Evolutionary conservation across 1,140 invertebrate genomes (phyloP), one percentile per base, ranked within the genome.

Genomic region (Drosophila auraria): DNA sequence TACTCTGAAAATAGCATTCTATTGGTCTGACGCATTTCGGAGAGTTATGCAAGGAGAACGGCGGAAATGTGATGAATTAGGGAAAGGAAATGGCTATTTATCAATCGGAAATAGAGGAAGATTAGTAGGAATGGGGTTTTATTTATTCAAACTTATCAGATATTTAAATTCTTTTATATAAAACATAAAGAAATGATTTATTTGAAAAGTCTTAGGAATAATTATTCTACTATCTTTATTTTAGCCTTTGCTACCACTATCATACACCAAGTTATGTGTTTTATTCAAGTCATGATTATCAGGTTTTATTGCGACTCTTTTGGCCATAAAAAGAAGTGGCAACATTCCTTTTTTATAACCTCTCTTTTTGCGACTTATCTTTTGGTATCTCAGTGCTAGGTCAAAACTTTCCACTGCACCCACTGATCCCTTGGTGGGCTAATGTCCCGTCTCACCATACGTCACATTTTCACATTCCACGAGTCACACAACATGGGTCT

Each of bases 321-420:
- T n/a, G 2, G 38, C 5, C 42, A 49, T 71, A 70, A 49, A 68
- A 54, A 72, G 20, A 20, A 14, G 3, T 14, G 14, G 23, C 7
- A 1, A 60, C 27, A n/a, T 38, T 44, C 50, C 3, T 47, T 51
- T 20, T 30, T 17, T 44, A 17, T 66, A 40, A 33, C 3, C 9
- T 40, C 7, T 25, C 23, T 66, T 50, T 47, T 25, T 33, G 40
- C 40, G 56, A 38, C 53, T 75, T 63, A 53, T 42, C 36, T 62
- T 12, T 15, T 49, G 45, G 61, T 64, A 62, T 68, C 80, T 54
- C 66, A 20, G 51, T 23, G 60, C 9, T 68, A 53, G 42, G 65
- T 51, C n/a, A 72, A 81, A 89, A 61, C 65, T 84, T 89, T 89
- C 81, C 81, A 84, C 44, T 78, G 44, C n/a, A 36, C 44, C 33